Evolutionary conservation across 2,888 invertebrate species (phyloP), one percentile per base, ranked within the genome.

Genomic region (Hirtodrosophila cameraria): DNA sequence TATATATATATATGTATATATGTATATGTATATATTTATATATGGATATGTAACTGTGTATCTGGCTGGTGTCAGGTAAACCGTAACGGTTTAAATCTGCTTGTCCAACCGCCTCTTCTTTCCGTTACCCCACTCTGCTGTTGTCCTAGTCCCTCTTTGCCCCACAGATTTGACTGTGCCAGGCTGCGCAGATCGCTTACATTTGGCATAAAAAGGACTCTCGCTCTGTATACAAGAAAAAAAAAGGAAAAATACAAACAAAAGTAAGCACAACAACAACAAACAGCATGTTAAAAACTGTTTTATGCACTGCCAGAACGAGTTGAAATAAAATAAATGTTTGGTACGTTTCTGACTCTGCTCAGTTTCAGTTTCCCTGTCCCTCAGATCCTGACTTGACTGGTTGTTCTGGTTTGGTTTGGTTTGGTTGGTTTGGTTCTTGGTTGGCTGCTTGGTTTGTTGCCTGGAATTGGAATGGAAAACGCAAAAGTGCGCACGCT

Each of bases 401-500:
- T 30, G 36, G 12, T 13, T 50, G 35, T 41, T 20, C 18, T n/a
- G n/a, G 48, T 12, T 23, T 52, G 18, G 30, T 12, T n/a, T 65
- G 52, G 12, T 12, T 8, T 39, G 39, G 45, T 43, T 55, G 45
- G 33, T 39, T 38, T 30, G 8, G 23, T 23, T 8, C 23, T 23
- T 57, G 58, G 30, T 69, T 46, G 48, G 46, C 35, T 39, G 55
- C 36, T 50, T 52, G 49, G 53, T 50, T 57, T 52, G 42, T 50
- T 49, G 53, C 12, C 35, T 72, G 67, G n/a, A n/a, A n/a, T n/a
- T n/a, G n/a, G n/a, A 67, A 75, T 75, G 62, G 68, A 59, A 81
- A 81, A 81, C 85, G 81, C 78, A 81, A 81, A 81, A 81, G 78
- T 84, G 61, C 65, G 84, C 71, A 66, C 77, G 86, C 84, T 76